Evolutionary conservation across 2,888 invertebrate genomes (phyloP), one percentile per base, ranked within the genome.

Genomic region (Lacanobia wlatinum): DNA sequence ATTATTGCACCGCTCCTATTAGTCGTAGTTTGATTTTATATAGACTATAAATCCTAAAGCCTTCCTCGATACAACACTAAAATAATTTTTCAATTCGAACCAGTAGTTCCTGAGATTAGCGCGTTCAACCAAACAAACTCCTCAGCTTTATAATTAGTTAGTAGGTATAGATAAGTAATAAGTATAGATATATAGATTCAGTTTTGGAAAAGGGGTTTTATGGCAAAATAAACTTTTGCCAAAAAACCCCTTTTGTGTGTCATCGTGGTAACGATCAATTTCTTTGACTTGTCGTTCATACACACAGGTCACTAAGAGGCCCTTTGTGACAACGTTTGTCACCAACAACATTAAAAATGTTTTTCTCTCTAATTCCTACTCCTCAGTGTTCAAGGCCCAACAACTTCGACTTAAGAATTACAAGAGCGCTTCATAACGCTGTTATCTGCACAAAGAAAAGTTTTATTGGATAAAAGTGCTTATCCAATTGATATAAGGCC

Each of bases 401-500:
- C 46, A 76, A 76, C 52, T 66, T 61, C 18, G 46, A 52, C 50
- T 66, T 61, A 76, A 76, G 76, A 76, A 81, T 76, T 80, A 76
- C 56, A 73, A 80, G 63, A 76, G 76, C 53, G 55, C 46, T 76
- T 73, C 64, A 46, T 76, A 80, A 67, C 56, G 12, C 58, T 56
- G 76, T 76, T 61, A 76, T 76, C 56, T 81, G 58, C 48, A 70
- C 64, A 70, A 61, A 83, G 78, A 79, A 79, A 83, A 79, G 64
- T 79, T 79, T 67, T 67, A 61, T 73, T 73, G 56, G 74, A 83
- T 79, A 80, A 83, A 73, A 73, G 61, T 38, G 66, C 83, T 79
- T 83, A 73, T 83, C 83, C 83, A 68, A 83, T 79, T 73, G 79
- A 78, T 82, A 67, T 71, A 78, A 78, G 53, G 28, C 72, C 58